Base-by-base conservation (phyloP, 2,888 invertebrate genomes). In the Lydus trimaculatus region DNA sequence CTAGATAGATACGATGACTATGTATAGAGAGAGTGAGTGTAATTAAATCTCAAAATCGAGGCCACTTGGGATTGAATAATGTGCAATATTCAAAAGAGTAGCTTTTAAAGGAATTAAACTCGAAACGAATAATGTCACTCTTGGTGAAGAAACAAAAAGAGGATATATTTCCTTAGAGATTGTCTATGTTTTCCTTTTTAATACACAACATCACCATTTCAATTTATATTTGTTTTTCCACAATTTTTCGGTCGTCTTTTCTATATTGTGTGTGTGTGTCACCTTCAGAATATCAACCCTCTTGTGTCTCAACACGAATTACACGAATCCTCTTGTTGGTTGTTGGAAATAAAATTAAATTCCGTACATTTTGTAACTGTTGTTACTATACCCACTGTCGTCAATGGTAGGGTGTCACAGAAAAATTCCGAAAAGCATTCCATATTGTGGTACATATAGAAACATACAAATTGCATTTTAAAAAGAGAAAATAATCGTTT, bases 101-200 rank as follows among this genome's bases (percentile, higher is more conserved):
- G 71, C 74, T 74, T 71, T 72, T 71, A 74, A 67, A 71, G 62
- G 67, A 69, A 74, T 74, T 74, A 74, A 74, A 74, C 65, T 71
- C 36, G 56, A 58, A 71, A 59, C 69, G 67, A 71, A 64, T 69
- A 63, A 67, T 69, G 70, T 71, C 70, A 63, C 65, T 67, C 64
- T 62, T 63, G 52, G 1, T 52, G 23, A 3, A 61, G 61, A 59
- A 71, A 71, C 66, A 70, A 69, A 66, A n/a, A n/a, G n/a, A n/a
- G n/a, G n/a, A 66, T 65, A 63, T 63, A 71, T 63, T 48, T 70
- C 72, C 67, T 71, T 52, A 43, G 74, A 66, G 73, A 72, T 61
- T 67, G 36, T 62, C 43, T 39, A 58, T 58, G 64, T 56, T 66
- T 64, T 58, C 56, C 61, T 70, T 70, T 70, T 69, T 5, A 25